phyloP scores from a whole-genome alignment of 2,113 vertebrate species.

The Crypturellus undulatus region DNA sequence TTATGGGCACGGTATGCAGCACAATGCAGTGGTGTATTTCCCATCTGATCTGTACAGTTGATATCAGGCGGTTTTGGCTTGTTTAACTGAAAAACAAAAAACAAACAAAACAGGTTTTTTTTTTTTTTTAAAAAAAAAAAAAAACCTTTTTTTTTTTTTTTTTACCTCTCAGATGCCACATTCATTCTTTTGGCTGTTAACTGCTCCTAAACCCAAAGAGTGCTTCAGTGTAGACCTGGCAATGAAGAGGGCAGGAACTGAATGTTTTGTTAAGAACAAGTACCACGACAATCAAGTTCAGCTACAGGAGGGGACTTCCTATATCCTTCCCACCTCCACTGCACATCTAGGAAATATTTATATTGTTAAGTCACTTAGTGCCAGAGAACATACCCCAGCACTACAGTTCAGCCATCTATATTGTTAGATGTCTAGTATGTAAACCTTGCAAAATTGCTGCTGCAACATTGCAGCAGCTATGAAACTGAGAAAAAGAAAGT shows the following conservation, averaged over 20 bases:
- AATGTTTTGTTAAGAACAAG: background rate
- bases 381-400: background rate
- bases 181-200: background rate
- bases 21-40: slow-evolving; percentile 92
- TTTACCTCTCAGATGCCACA: background rate
- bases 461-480: background rate
- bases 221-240: background rate
- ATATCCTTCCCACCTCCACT: background rate
- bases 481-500: fast-evolving
- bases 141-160: too few species aligned
- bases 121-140: too few species aligned
- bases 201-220: background rate
- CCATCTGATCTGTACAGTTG: slow-evolving; percentile 89
- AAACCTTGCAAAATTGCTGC: too few species aligned
- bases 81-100: slow-evolving; percentile 79
- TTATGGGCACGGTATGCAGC: slow-evolving; percentile 92
- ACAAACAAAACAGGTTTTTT: background rate
- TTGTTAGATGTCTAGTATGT: background rate
- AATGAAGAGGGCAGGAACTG: background rate
- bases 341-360: background rate
- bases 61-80: slow-evolving; percentile 83
- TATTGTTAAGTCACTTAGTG: background rate
- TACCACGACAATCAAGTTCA: background rate
- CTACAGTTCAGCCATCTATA: background rate
- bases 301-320: background rate